Evolutionary conservation across 2,797 vertebrate genomes (phyloP), one percentile per base, ranked within the genome.

Genomic region (Myotis findleyi): DNA sequence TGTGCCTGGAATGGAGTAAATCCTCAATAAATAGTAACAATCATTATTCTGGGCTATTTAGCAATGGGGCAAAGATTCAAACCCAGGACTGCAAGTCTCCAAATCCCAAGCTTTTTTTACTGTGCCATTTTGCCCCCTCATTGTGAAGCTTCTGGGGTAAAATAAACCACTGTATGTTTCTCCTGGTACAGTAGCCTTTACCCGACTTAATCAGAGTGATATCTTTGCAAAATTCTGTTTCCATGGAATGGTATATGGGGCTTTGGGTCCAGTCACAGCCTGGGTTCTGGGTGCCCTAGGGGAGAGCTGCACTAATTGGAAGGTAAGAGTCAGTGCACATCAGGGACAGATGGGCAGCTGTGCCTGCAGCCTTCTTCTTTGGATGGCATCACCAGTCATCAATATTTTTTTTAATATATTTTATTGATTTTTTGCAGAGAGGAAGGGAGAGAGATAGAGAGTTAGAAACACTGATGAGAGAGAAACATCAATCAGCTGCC

Each of bases 191-290:
- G 33, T 41, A 87, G 25, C 55, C 55, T 33, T 87, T 33, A 55
- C 55, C 14, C 82, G 72, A 94, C 30, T n/a, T 77, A 84, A 93
- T 90, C 62, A 59, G 44, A 41, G 10, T 87, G 69, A 49, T 73
- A 41, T 17, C 30, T 87, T 93, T 89, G 14, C 41, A 73, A 87
- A 93, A 81, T 59, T 21, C n/a, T 94, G 49, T 91, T 92, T 87
- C 72, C 51, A 5, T 87, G 76, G 44, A 82, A 64, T 89, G 76
- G 36, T 55, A 55, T 81, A 86, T 21, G 7, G 47, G 38, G 18
- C 44, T 91, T 66, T 87, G 44, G n/a, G 47, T 72, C 47, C 68
- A 36, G 79, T 83, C 53, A 62, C 69, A 94, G 72, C 76, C 38
- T 95, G 82, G 41, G 27, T 76, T 53, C 47, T 59, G 53, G 69